Base-by-base conservation (phyloP, 2,113 vertebrate genomes). In the Aspidoscelis tigris region DNA sequence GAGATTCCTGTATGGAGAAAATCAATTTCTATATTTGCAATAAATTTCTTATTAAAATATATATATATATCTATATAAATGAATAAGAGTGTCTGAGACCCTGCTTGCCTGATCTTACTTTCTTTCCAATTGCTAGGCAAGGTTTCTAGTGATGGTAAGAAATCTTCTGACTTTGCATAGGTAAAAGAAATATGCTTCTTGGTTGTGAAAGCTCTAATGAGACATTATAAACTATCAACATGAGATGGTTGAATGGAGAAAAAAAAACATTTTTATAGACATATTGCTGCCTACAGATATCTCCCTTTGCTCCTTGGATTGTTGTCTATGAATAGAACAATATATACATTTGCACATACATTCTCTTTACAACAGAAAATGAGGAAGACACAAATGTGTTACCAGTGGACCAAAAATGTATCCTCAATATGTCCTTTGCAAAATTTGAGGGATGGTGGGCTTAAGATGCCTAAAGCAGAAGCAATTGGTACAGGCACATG, bases 1-100 rank as follows among this genome's bases (percentile, higher is more conserved):
- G 92, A 96, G 94, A 96, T 96, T 96, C 96, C 95, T 96, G 96
- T 96, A 96, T 93, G 95, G 94, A 97, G 93, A 96, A 95, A 96
- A 96, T 95, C 96, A 94, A 96, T 97, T 97, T 97, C 96, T 97
- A 97, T 96, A 97, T 96, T 97, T 97, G 96, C 96, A 97, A 97
- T 96, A 97, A 97, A 96, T 97, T 97, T 97, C 96, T 95, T 97
- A 97, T 96, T 96, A 87, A 95, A 97, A 97, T 94, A 93, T 33
- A 69, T 55, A 89, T 55, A 55, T 61, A 61, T 61, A 61, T 61
- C 58, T 61, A 84, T 18, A 86, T 87, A 93, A 85, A 43, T 61
- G 76, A 55, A 72, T 88, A 91, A 92, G 90, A 5, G 77, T 90
- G 85, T 61, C 86, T 89, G 84, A 83, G 91, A 82, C 80, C 89